Percentiles rank a stretch among this genome's conserved stretches.
phyloP scores from a whole-genome alignment of 2,888 invertebrate species.

The Stramonita haemastoma region DNA sequence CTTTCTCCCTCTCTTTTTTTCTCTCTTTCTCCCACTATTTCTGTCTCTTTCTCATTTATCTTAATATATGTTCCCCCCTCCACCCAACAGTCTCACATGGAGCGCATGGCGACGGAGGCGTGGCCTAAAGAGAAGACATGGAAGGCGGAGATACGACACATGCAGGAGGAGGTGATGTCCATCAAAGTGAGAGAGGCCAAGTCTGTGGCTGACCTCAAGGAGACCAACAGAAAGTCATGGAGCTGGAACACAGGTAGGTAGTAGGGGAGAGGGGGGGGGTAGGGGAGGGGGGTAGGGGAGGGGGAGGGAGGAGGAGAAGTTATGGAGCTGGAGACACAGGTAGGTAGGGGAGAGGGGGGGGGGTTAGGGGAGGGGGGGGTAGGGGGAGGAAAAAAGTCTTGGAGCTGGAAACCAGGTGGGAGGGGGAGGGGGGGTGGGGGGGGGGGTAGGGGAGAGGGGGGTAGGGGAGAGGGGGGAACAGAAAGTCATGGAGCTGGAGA shows the following conservation, averaged over 20 bases:
- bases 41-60: too few relatives aligned
- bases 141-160: slow-evolving; percentile 81
- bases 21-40: too few relatives aligned
- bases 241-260: slow-evolving; percentile 90
- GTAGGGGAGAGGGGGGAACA: slow-evolving; percentile 81
- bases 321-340: slow-evolving; percentile 83
- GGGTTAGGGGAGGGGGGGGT: too few relatives aligned
- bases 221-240: slow-evolving; percentile 96
- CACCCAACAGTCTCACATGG: slow-evolving; percentile 57
- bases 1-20: too few relatives aligned
- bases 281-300: not conserved
- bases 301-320: slow-evolving; percentile 83
- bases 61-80: not conserved
- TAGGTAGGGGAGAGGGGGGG: too few relatives aligned
- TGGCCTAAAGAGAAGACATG: slow-evolving; percentile 87
- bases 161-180: slow-evolving; percentile 97
- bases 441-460: not conserved
- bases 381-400: too few relatives aligned
- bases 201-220: slow-evolving; percentile 94
- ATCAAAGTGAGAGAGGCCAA: slow-evolving; percentile 95
- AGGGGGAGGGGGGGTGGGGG: not conserved
- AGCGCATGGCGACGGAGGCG: slow-evolving; percentile 47
- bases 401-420: slow-evolving; percentile 95
- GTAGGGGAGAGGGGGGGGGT: not conserved
- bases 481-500: slow-evolving; percentile 96